Percentiles rank a stretch among this genome's conserved stretches.
These are phyloP conservation scores for Trididemnum miniatum DNA, from an alignment of 23 tunicate species.

Conservation along the genomic window DNA sequence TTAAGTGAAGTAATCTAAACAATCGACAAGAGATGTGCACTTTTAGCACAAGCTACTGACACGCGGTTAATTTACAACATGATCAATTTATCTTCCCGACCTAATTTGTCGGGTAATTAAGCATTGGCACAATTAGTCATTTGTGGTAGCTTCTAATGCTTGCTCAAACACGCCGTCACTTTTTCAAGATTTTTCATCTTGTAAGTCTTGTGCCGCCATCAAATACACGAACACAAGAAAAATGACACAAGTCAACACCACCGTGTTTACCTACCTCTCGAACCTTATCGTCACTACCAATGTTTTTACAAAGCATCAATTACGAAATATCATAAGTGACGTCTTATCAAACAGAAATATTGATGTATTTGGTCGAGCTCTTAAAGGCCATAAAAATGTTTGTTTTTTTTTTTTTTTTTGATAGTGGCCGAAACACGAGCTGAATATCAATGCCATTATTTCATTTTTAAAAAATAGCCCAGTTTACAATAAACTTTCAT, in stretches of 20 bases:
- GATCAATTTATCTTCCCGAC: slow-evolving; percentile 42
- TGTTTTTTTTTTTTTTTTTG: no score
- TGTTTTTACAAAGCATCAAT: no score
- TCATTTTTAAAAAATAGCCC: no score
- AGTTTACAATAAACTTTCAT: no score
- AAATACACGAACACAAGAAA: slow-evolving; percentile 35
- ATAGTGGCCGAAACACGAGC: no score
- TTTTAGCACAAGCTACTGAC: slow-evolving; percentile 7
- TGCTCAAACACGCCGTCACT: background rate
- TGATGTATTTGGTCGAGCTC: no score
- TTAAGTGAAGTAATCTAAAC: background rate
- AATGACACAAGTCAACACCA: slow-evolving; percentile 46
- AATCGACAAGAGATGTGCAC: background rate
- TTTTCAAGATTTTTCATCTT: slow-evolving; percentile 23
- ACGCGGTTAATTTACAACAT: slow-evolving; percentile 6
- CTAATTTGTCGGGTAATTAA: slow-evolving; percentile 45
- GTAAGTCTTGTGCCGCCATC: background rate
- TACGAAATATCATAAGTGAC: no score
- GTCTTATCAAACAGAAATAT: no score
- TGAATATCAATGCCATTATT: no score
- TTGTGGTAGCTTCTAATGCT: background rate
- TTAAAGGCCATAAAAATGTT: no score
- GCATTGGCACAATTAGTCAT: background rate
- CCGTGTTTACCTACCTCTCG: slow-evolving; percentile 32
- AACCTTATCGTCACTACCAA: slow-evolving; percentile 41